These are phyloP conservation scores for Arge pagana DNA, from an alignment of 2,888 invertebrate species.

Conservation along the genomic window DNA sequence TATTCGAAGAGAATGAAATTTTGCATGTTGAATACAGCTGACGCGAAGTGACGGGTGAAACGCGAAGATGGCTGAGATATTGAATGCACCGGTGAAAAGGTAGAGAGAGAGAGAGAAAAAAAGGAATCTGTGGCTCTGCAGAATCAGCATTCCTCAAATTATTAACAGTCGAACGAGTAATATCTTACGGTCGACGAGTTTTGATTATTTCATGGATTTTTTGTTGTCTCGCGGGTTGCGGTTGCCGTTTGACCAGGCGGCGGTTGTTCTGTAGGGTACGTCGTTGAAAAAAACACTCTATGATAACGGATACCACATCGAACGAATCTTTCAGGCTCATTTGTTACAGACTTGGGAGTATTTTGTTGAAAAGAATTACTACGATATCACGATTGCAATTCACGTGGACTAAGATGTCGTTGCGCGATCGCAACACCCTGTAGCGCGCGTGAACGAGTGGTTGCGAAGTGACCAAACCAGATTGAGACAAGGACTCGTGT, in stretches of 20 bases:
- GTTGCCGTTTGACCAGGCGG: slow-evolving; percentile 44
- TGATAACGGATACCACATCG: slow-evolving; percentile 5
- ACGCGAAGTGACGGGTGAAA: too few species aligned
- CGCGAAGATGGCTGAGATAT: too few species aligned
- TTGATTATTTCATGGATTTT: slow-evolving; percentile 41
- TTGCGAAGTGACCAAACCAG: slow-evolving; percentile 20
- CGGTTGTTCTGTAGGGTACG: slow-evolving; percentile 36
- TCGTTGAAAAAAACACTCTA: not conserved
- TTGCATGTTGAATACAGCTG: too few species aligned
- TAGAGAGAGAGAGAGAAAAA: too few species aligned
- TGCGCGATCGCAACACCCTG: not conserved
- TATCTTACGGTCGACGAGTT: slow-evolving; percentile 37
- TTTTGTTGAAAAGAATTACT: not conserved
- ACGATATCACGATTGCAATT: not conserved
- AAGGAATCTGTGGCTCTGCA: too few species aligned
- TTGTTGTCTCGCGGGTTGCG: slow-evolving; percentile 33
- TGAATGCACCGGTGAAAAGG: too few species aligned
- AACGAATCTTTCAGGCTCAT: not conserved
- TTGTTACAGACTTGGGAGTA: not conserved
- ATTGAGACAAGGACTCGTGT: not conserved
- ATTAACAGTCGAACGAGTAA: slow-evolving; percentile 29
- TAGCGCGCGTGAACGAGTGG: slow-evolving; percentile 22
- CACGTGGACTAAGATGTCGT: not conserved
- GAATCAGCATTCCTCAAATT: slow-evolving; percentile 10
- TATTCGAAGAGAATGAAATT: too few species aligned